These are phyloP conservation scores for Nymphalis io DNA, from an alignment of 1,140 invertebrate species.

Conservation along the genomic window DNA sequence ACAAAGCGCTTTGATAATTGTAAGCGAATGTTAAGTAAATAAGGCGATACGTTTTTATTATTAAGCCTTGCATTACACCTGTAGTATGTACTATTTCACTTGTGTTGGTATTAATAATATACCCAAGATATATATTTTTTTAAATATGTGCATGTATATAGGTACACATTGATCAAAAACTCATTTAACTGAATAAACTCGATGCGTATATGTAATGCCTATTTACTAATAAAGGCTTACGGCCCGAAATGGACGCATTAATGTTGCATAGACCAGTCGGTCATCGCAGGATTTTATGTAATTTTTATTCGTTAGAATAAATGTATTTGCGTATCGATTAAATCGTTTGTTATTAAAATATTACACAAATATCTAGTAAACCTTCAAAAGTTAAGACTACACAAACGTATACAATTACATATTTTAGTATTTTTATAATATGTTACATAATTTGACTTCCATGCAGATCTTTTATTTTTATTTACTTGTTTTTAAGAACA, in stretches of 20 bases:
- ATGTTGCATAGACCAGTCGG: not conserved
- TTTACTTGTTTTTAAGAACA: not conserved
- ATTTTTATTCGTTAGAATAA: constrained; percentile 1
- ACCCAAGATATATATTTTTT: no score
- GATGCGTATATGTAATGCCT: not conserved
- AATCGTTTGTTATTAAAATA: not conserved
- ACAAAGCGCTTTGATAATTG: constrained; percentile 46
- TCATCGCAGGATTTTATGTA: not conserved
- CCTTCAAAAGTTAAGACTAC: no score
- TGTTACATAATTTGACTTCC: no score
- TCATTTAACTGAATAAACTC: not conserved
- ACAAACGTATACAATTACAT: no score
- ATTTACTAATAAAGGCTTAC: constrained; percentile 9
- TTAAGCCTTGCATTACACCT: constrained; percentile 17
- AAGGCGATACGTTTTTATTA: constrained; percentile 26
- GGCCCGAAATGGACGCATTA: not conserved
- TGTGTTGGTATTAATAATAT: not conserved
- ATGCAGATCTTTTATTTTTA: no score
- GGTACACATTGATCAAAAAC: not conserved
- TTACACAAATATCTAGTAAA: not conserved
- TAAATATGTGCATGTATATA: no score
- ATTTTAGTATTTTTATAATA: no score
- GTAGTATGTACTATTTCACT: not conserved
- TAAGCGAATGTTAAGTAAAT: constrained; percentile 37
- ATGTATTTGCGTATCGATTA: not conserved